phyloP scores from a whole-genome alignment of 2,888 invertebrate species.

The Ecdyonurus torrentis region DNA sequence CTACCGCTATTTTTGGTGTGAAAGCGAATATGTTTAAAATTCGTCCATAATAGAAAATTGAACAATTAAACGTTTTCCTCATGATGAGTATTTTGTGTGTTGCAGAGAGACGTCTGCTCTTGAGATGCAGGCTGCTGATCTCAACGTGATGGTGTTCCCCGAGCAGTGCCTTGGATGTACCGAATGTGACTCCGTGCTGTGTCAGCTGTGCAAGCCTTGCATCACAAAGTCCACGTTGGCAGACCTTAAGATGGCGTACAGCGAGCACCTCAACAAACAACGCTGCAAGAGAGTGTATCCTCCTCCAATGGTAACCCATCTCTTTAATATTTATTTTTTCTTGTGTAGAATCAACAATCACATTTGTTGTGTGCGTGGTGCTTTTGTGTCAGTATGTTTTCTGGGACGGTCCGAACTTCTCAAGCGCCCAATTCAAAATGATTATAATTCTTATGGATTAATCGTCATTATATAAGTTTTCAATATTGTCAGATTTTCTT shows the following conservation, averaged over 20 bases:
- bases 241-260: conserved; percentile 48
- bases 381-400: too few species aligned
- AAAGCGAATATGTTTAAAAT: too few species aligned
- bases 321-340: too few species aligned
- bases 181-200: conserved; percentile 47
- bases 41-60: background rate
- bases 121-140: conserved; percentile 54
- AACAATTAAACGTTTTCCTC: conserved; percentile 1
- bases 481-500: too few species aligned
- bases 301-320: conserved; percentile 45
- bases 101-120: conserved; percentile 31
- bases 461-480: too few species aligned
- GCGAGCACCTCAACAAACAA: conserved; percentile 63
- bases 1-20: too few species aligned
- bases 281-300: conserved; percentile 73
- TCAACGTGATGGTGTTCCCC: conserved; percentile 61
- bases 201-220: conserved; percentile 66
- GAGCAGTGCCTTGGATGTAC: conserved; percentile 43
- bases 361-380: too few species aligned
- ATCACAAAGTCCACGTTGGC: conserved; percentile 38
- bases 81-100: conserved; percentile 11
- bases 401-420: too few species aligned
- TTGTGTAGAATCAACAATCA: too few species aligned
- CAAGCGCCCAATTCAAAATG: too few species aligned
- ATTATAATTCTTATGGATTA: too few species aligned